Evolutionary conservation across 2,888 invertebrate species (phyloP).

Genomic region (Drosophila cognata): DNA sequence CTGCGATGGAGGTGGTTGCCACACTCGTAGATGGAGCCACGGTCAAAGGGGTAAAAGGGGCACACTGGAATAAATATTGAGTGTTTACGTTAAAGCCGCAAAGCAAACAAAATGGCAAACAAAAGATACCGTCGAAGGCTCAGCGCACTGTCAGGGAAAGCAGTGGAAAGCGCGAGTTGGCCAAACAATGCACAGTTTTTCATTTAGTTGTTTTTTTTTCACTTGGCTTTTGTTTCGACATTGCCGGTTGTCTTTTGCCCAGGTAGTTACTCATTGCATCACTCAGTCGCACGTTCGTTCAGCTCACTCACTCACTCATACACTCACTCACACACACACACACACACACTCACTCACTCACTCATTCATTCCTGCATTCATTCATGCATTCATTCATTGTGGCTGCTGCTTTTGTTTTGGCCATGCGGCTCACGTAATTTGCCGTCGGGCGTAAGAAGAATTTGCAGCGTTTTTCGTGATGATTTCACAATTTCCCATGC

Average conservation of each 20-base stretch:
- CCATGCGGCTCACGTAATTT: constrained; percentile 70
- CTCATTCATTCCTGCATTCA: constrained; percentile 31
- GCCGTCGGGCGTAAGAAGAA: constrained; percentile 58
- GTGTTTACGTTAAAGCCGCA: constrained; percentile 70
- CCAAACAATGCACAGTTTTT: constrained; percentile 66
- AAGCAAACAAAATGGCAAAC: constrained; percentile 65
- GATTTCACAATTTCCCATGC: constrained; percentile 70
- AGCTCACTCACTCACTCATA: constrained; percentile 34
- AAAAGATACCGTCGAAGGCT: constrained; percentile 32
- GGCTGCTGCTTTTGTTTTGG: constrained; percentile 42
- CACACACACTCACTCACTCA: constrained; percentile 32
- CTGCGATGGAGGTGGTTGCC: neutral
- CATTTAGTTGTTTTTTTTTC: constrained; percentile 33
- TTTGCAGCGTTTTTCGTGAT: constrained; percentile 75
- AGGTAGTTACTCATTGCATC: constrained; percentile 51
- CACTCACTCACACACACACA: constrained; percentile 17
- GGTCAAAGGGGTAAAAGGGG: constrained; percentile 32
- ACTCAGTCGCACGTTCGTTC: constrained; percentile 26
- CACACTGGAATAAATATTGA: constrained; percentile 76
- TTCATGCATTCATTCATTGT: constrained; percentile 33
- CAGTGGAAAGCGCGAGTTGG: constrained; percentile 32
- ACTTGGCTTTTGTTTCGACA: constrained; percentile 49
- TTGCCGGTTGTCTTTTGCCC: constrained; percentile 52
- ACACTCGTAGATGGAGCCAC: neutral
- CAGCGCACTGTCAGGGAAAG: neutral